Base-by-base conservation (phyloP, 2,888 invertebrate genomes). In the Erebia epiphron region DNA sequence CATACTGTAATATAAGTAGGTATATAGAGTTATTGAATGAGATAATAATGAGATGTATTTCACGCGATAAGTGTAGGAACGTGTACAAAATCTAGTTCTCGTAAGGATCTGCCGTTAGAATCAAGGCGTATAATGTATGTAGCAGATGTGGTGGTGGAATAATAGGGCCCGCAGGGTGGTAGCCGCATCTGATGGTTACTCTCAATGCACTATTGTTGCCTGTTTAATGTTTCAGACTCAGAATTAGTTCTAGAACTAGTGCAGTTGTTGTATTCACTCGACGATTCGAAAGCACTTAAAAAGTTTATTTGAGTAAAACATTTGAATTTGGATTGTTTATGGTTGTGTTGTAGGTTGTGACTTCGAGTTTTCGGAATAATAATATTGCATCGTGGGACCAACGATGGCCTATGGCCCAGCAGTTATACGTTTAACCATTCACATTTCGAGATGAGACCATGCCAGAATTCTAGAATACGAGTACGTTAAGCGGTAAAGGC, bases 121-220 rank as follows among this genome's bases (percentile, higher is more conserved):
- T 87, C 84, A 79, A 56, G 61, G 66, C 70, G 75, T 76, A 83
- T 83, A 83, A 83, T 83, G 83, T 83, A 85, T 85, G 80, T 81
- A 85, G 82, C 80, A 82, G 83, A 80, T 68, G 70, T 63, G 69
- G 75, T 21, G 46, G 46, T 67, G 56, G 46, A 70, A 64, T 74
- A 74, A 73, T 71, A 74, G 71, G 71, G 73, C 72, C 72, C 58
- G 69, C 71, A 70, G 67, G 71, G 71, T 73, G 74, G 73, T 73
- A 73, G 76, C 73, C 41, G 58, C 61, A 72, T 73, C 74, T 72
- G 70, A 73, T 74, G 69, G 56, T 73, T 72, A 70, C 73, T 76
- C 73, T 74, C 74, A 70, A 73, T 70, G 72, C 73, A 69, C 75
- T 73, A 74, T 76, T 76, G 75, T 75, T 73, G 68, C 66, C 69